These are phyloP conservation scores for Oceanodroma tethys DNA, from an alignment of 2,113 vertebrate genomes.

Conservation along the genomic window DNA sequence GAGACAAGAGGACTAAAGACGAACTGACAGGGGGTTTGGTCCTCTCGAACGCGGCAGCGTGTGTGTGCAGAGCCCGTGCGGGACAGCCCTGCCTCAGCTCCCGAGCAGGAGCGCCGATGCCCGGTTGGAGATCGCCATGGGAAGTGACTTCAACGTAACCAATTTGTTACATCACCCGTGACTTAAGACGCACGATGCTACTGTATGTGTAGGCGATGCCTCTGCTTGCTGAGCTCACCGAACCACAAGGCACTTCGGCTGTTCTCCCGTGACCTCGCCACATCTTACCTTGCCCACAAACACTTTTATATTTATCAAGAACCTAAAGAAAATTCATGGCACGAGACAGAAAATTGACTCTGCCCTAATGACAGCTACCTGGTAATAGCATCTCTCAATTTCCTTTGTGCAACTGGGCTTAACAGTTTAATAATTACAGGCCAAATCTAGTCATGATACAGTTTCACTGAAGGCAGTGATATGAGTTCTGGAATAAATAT, in stretches of 20 bases:
- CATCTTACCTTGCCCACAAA: background rate
- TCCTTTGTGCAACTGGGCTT: background rate
- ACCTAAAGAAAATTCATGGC: background rate
- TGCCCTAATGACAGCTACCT: background rate
- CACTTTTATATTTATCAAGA: background rate
- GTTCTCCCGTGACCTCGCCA: background rate
- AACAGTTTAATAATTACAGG: background rate
- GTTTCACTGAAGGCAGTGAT: background rate
- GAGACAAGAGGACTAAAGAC: background rate
- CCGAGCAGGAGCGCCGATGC: background rate
- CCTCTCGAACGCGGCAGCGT: fast-evolving
- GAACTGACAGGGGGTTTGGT: background rate
- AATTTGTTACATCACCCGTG: background rate
- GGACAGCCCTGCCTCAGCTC: background rate
- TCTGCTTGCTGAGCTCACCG: background rate
- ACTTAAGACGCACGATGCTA: background rate
- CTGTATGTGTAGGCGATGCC: background rate
- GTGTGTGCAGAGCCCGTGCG: background rate
- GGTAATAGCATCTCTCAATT: background rate
- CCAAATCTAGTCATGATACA: background rate
- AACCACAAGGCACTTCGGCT: fast-evolving
- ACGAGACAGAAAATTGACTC: background rate
- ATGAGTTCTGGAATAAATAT: background rate
- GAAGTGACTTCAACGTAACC: background rate
- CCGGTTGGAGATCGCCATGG: background rate